These are phyloP conservation scores for Acrocephalus scirpaceus DNA, from an alignment of 2,797 vertebrate species.

Conservation along the genomic window DNA sequence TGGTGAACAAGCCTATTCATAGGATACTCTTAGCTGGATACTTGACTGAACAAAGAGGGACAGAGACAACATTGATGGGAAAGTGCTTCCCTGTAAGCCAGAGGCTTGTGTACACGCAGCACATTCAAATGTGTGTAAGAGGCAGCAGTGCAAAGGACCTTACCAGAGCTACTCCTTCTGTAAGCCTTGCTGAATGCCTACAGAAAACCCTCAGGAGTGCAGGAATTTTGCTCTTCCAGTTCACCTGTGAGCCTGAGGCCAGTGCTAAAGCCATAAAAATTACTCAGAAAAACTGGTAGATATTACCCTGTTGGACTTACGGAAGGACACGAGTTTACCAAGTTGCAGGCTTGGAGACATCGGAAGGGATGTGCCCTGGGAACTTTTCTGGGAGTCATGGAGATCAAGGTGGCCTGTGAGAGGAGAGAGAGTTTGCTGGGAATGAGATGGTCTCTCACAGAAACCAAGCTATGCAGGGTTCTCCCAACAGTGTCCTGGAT, in stretches of 20 bases:
- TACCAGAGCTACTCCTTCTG: neutral
- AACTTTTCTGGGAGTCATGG: neutral
- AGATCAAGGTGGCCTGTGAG: neutral
- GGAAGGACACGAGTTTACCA: neutral
- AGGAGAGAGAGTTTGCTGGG: accelerated
- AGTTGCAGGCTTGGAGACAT: neutral
- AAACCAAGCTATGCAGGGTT: neutral
- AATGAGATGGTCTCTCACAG: neutral
- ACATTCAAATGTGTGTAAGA: neutral
- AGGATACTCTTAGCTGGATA: neutral
- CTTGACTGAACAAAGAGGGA: neutral
- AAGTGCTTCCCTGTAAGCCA: neutral
- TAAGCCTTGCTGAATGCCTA: neutral
- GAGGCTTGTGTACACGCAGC: neutral
- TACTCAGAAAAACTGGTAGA: neutral
- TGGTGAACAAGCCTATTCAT: neutral
- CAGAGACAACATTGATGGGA: neutral
- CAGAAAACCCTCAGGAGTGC: neutral
- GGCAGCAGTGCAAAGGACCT: neutral
- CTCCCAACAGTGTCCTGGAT: neutral
- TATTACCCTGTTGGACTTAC: neutral
- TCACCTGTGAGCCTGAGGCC: neutral
- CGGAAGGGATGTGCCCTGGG: neutral
- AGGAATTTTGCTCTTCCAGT: neutral
- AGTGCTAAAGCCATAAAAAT: neutral